Evolutionary conservation across 2,888 invertebrate species (phyloP).

Genomic region (Mythimna impura): DNA sequence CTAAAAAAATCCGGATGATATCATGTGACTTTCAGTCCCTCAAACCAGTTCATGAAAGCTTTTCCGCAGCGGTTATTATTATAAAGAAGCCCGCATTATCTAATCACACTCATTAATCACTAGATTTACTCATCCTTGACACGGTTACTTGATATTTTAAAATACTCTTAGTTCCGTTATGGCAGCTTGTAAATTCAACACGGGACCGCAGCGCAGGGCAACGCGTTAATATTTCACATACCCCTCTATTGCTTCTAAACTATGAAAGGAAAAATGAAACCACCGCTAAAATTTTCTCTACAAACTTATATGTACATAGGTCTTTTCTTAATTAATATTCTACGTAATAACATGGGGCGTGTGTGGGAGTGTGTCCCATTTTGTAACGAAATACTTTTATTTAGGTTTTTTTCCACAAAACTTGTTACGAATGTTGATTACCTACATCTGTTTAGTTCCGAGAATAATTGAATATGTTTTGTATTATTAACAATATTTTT

Average conservation of each 20-base stretch:
- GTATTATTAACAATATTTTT: slow-evolving; percentile 14
- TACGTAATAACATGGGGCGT: slow-evolving; percentile 32
- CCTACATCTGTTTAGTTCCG: slow-evolving; percentile 9
- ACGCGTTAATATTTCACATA: slow-evolving; percentile 72
- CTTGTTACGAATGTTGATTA: not conserved
- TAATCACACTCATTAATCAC: slow-evolving; percentile 48
- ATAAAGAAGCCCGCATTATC: slow-evolving; percentile 30
- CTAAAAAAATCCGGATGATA: slow-evolving; percentile 22
- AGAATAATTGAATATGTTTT: not conserved
- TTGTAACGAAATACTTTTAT: slow-evolving; percentile 9
- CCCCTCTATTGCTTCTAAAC: slow-evolving; percentile 68
- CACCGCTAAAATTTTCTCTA: slow-evolving; percentile 59
- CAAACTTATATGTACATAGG: slow-evolving; percentile 60
- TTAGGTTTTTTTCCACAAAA: not conserved
- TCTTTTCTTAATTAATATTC: slow-evolving; percentile 60
- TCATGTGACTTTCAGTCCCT: slow-evolving; percentile 31
- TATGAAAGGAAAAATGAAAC: slow-evolving; percentile 71
- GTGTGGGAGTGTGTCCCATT: slow-evolving; percentile 18
- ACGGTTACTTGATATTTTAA: slow-evolving; percentile 63
- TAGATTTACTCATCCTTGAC: slow-evolving; percentile 44
- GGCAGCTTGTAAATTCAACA: slow-evolving; percentile 51
- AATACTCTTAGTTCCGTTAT: slow-evolving; percentile 54
- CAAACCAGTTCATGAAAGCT: slow-evolving; percentile 24
- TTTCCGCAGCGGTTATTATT: slow-evolving; percentile 16
- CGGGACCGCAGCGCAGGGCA: slow-evolving; percentile 45